Percentiles rank a stretch among this genome's conserved stretches.
Evolutionary conservation across 1,140 invertebrate species (phyloP).

Genomic region (Euura saliciscinereae): DNA sequence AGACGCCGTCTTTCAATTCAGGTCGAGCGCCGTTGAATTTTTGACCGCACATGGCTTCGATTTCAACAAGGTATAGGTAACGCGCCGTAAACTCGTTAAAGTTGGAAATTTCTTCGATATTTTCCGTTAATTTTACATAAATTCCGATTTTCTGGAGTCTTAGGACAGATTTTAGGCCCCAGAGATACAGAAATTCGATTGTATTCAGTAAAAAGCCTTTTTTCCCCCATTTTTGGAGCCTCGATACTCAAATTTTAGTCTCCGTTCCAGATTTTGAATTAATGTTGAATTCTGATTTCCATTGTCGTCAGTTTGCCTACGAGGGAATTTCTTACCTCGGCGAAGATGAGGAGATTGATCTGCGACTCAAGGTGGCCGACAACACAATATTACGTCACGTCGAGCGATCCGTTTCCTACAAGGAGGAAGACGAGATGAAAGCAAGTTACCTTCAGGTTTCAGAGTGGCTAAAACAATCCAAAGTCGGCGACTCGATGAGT

Average conservation of each 20-base stretch:
- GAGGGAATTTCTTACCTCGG: constrained; percentile 72
- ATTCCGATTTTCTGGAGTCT: constrained; percentile 14
- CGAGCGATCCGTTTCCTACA: constrained; percentile 33
- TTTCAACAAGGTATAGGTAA: constrained; percentile 73
- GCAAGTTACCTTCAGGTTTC: constrained; percentile 38
- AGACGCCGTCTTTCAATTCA: constrained; percentile 66
- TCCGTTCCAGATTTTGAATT: too few species aligned
- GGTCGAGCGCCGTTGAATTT: constrained; percentile 69
- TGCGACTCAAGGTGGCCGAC: constrained; percentile 46
- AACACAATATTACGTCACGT: constrained; percentile 33
- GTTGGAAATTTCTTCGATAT: constrained; percentile 26
- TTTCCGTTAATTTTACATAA: constrained; percentile 17
- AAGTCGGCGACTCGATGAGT: constrained; percentile 23
- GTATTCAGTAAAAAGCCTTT: too few species aligned
- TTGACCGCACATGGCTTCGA: constrained; percentile 70
- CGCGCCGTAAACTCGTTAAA: constrained; percentile 26
- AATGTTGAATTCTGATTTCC: too few species aligned
- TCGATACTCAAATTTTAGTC: too few species aligned
- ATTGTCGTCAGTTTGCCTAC: constrained; percentile 67
- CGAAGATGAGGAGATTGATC: constrained; percentile 53
- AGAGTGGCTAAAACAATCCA: constrained; percentile 55
- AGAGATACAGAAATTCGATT: too few species aligned
- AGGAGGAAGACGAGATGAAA: constrained; percentile 57
- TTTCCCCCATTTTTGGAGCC: too few species aligned
- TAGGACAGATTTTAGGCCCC: constrained; percentile 18